Evolutionary conservation across 1,140 invertebrate genomes (phyloP), one percentile per base, ranked within the genome.

Genomic region (Lasaia peninsularis): DNA sequence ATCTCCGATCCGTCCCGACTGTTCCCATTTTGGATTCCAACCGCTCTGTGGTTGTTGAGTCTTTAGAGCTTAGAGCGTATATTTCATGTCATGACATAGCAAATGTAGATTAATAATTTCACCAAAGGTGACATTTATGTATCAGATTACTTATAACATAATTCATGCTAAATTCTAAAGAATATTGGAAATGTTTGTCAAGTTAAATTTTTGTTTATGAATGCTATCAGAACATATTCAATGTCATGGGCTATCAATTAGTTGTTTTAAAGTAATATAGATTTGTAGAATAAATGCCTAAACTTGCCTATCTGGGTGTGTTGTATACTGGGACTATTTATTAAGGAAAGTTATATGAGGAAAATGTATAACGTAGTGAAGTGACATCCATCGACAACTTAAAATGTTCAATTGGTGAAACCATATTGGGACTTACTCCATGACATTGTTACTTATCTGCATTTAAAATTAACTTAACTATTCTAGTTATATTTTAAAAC

Each of bases 391-490:
- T 56, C 34, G 57, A 55, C 49, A 52, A 49, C 37, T 56, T 65
- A 57, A 56, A 57, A 62, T 66, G 32, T 28, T 44, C 44, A 28
- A 31, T 28, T 31, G 24, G 60, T 76, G 50, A 62, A 24, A 58
- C 40, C 67, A 60, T 63, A 69, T 73, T 77, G 65, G 65, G 65
- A 73, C 63, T 28, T 68, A 61, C 62, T 76, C 84, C 75, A 81
- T 87, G 80, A 85, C 79, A 85, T 82, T 87, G 81, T 83, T 75
- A 81, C 66, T 67, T 75, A 73, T 65, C 73, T 86, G 84, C 84
- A 87, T 87, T 87, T 87, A 83, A 86, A 87, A 81, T 83, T 80
- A 77, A 73, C 77, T 87, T 86, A 80, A 79, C 73, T 84, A 80
- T 77, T 75, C 64, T 85, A 82, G 81, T 77, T 80, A 80, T 82